Conservation (phyloP, 2,888 invertebrate genomes). For the Autographa pulchrina region DNA sequence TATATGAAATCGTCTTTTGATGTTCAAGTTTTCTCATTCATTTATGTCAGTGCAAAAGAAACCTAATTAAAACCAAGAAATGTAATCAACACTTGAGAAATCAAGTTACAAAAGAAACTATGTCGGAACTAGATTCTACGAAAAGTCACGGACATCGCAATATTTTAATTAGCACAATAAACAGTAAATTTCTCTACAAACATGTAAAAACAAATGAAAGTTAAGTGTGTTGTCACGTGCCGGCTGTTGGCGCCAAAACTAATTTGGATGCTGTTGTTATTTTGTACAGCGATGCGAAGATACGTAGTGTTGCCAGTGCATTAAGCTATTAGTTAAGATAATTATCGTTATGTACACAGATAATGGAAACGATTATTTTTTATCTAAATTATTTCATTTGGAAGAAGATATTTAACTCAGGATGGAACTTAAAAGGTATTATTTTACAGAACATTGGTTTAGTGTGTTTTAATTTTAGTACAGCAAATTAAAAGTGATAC, state of each 20-base stretch:
- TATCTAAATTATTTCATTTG: not conserved
- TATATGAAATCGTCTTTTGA: no score
- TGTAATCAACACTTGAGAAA: not conserved
- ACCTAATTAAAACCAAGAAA: no score
- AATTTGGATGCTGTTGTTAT: conserved; percentile 21
- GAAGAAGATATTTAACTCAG: not conserved
- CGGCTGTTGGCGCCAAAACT: conserved; percentile 15
- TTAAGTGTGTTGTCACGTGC: conserved; percentile 44
- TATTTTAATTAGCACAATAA: conserved; percentile 24
- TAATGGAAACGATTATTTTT: not conserved
- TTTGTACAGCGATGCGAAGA: conserved; percentile 9
- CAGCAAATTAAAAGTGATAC: no score
- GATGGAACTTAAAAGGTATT: no score
- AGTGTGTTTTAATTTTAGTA: no score
- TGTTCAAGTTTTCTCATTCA: no score
- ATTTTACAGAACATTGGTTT: no score
- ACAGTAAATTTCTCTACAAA: conserved; percentile 25
- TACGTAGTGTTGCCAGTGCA: not conserved
- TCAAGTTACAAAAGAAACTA: not conserved
- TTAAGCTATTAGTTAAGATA: not conserved
- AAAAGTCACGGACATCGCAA: conserved; percentile 14
- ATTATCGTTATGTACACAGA: conserved; percentile 2
- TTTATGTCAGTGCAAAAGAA: no score
- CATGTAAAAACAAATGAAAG: conserved; percentile 41
- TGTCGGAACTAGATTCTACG: not conserved